Conservation (phyloP, 2,113 vertebrate genomes). For the Opisthocomus hoazin region DNA sequence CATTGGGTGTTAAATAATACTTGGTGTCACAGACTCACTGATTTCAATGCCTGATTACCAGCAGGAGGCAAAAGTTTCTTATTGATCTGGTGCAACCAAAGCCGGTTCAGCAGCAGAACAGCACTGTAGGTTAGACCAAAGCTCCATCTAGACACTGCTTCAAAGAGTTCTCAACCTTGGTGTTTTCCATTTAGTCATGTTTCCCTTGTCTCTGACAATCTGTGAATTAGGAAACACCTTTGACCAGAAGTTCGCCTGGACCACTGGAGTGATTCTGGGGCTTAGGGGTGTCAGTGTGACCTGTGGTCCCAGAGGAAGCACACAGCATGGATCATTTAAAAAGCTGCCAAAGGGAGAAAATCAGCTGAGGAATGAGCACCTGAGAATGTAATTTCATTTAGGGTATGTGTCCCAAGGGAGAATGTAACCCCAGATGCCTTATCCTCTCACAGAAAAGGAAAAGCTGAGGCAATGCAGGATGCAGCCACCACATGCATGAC, state of each 20-base stretch:
- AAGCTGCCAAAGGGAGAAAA: neutral
- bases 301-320: neutral
- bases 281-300: neutral
- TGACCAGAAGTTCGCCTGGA: neutral
- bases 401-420: neutral
- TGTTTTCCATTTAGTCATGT: neutral
- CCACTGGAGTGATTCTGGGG: neutral
- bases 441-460: neutral
- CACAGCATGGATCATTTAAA: neutral
- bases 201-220: neutral
- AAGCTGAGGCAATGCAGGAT: neutral
- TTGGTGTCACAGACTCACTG: neutral
- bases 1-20: neutral
- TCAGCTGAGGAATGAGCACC: neutral
- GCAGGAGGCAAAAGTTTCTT: neutral
- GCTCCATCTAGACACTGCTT: neutral
- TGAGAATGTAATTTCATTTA: neutral
- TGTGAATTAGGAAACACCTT: neutral
- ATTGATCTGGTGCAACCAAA: neutral
- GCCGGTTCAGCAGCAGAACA: neutral
- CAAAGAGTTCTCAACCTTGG: neutral
- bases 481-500: neutral
- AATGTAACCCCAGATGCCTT: neutral
- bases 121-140: neutral
- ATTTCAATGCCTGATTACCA: rapidly evolving